A percentile compares a stretch with the other conserved stretches of the same genome.
Evolutionary conservation across 2,797 vertebrate species (phyloP).

Genomic region (Enoplosus armatus): DNA sequence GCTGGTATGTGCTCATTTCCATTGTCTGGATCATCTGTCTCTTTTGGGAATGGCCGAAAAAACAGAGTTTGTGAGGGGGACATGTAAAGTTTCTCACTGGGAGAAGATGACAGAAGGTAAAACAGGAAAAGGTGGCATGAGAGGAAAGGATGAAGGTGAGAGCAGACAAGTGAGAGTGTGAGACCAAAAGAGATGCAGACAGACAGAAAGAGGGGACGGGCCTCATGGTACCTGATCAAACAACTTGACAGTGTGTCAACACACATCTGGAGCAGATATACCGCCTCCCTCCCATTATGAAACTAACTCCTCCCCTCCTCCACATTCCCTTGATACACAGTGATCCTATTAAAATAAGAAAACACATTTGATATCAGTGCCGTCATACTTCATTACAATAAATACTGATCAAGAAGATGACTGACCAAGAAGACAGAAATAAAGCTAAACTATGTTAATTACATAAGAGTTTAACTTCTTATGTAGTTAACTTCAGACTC

Average conservation of each 20-base stretch:
- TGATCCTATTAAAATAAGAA: conserved; percentile 56
- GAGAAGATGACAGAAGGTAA: conserved; percentile 19
- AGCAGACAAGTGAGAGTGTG: conserved; percentile 23
- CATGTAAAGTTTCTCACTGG: conserved; percentile 1
- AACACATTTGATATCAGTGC: conserved; percentile 54
- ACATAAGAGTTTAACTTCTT: conserved; percentile 54
- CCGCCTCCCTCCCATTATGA: conserved; percentile 29
- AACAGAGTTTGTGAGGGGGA: conserved; percentile 32
- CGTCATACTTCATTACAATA: conserved; percentile 50
- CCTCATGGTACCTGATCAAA: conserved; percentile 68
- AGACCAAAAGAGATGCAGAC: conserved; percentile 32
- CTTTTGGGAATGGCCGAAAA: conserved; percentile 29
- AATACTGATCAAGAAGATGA: conserved; percentile 49
- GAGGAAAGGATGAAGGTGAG: not conserved
- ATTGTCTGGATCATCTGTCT: conserved; percentile 78
- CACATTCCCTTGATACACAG: conserved; percentile 31
- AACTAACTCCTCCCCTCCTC: conserved; percentile 39
- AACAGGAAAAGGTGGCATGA: conserved; percentile 11
- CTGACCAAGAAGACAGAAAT: conserved; percentile 38
- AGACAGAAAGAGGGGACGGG: conserved; percentile 9
- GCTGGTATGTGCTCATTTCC: conserved; percentile 80
- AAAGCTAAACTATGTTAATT: conserved; percentile 53
- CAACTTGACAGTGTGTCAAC: conserved; percentile 64
- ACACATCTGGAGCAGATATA: conserved; percentile 80
- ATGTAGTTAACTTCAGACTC: no score